These are phyloP conservation scores for Nowickia ferox DNA, from an alignment of 2,888 invertebrate species.

Conservation along the genomic window DNA sequence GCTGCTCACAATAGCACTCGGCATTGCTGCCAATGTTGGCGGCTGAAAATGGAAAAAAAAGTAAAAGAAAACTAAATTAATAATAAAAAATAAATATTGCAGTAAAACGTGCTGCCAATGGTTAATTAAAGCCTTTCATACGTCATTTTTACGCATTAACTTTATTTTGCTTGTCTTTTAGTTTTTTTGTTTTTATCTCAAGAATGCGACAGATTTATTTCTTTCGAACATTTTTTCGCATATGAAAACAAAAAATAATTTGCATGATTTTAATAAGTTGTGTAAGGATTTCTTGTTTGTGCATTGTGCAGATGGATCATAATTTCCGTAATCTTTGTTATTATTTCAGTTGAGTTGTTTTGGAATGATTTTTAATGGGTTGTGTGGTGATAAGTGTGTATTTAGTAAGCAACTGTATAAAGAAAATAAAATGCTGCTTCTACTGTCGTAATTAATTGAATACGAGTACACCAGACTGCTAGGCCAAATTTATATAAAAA, in stretches of 20 bases:
- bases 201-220: conserved; percentile 49
- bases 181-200: background rate
- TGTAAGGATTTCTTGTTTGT: background rate
- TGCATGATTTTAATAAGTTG: background rate
- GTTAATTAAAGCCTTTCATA: conserved; percentile 68
- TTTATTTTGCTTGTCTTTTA: conserved; percentile 10
- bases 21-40: background rate
- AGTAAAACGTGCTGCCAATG: conserved; percentile 70
- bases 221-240: background rate
- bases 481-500: too few species aligned
- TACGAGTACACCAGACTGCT: background rate
- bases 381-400: background rate
- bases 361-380: conserved; percentile 3
- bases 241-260: background rate
- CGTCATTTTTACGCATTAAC: conserved; percentile 65
- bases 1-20: background rate
- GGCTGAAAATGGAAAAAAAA: conserved; percentile 6
- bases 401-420: background rate
- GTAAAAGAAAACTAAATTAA: conserved; percentile 47
- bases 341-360: conserved; percentile 45
- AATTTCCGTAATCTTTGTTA: conserved; percentile 33
- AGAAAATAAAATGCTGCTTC: background rate
- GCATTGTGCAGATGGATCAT: conserved; percentile 42
- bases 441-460: too few species aligned
- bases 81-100: conserved; percentile 63